phyloP scores from a whole-genome alignment of 2,888 invertebrate species.

The Euzophera pinguis region DNA sequence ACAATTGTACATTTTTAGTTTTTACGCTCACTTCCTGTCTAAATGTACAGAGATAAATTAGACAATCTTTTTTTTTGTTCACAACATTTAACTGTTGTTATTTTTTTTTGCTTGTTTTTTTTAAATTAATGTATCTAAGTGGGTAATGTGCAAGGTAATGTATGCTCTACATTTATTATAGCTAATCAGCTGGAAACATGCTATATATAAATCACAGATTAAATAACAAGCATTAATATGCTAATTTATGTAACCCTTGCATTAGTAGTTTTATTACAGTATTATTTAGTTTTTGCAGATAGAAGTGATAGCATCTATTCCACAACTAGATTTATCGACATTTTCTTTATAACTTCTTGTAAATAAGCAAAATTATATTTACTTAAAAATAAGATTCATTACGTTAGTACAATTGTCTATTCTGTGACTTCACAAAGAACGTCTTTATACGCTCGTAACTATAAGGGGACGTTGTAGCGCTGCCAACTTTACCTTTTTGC shows the following conservation, averaged over 20 bases:
- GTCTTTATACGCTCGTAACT: too few species aligned
- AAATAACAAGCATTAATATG: neutral
- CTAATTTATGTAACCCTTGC: neutral
- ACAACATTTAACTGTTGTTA: conserved; percentile 1
- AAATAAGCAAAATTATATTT: too few species aligned
- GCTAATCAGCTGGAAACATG: neutral
- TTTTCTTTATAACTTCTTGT: too few species aligned
- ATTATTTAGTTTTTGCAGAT: neutral
- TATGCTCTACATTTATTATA: neutral
- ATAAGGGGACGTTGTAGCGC: too few species aligned
- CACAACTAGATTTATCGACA: neutral
- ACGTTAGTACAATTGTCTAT: too few species aligned
- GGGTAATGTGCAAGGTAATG: neutral
- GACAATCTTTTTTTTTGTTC: conserved; percentile 13
- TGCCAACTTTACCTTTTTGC: too few species aligned
- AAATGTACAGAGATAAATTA: conserved; percentile 21
- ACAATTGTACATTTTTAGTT: conserved; percentile 30
- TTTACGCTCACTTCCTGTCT: conserved; percentile 46
- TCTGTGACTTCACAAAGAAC: too few species aligned
- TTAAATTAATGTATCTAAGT: neutral
- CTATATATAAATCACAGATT: neutral
- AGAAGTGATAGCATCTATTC: conserved; percentile 6
- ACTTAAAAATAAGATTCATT: too few species aligned
- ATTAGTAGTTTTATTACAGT: too few species aligned
- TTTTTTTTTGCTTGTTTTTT: neutral